Evolutionary conservation across 2,888 invertebrate species (phyloP).

Genomic region (Stenurella melanura): DNA sequence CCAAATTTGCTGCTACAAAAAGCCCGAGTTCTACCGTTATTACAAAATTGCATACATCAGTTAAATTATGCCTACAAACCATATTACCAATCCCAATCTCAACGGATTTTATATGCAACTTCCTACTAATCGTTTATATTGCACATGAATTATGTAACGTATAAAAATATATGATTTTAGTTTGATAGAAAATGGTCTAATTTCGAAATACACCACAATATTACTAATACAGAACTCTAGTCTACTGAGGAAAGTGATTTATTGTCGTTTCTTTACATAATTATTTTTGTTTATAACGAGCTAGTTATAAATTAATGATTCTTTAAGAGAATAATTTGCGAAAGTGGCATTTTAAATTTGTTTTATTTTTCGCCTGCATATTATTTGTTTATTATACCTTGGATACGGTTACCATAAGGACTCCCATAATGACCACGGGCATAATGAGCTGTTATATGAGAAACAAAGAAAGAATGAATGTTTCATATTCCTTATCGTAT

Average conservation of each 20-base stretch:
- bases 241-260: background rate
- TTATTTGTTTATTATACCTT: no score
- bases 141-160: conserved; percentile 3
- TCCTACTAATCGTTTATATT: background rate
- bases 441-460: no score
- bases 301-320: no score
- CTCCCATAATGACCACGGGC: no score
- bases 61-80: conserved; percentile 3
- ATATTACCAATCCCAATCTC: background rate
- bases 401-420: no score
- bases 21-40: background rate
- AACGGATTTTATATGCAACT: background rate
- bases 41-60: background rate
- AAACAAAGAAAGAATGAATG: no score
- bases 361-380: no score
- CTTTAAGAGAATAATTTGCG: no score
- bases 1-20: no score
- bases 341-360: no score
- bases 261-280: background rate
- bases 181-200: conserved; percentile 1
- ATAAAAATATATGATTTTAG: background rate
- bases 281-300: no score
- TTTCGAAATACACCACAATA: background rate
- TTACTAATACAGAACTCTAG: background rate
- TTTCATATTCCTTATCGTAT: no score